Evolutionary conservation across 2,888 invertebrate species (phyloP), one percentile per base, ranked within the genome.

Genomic region (Hypselothyrea guttata): DNA sequence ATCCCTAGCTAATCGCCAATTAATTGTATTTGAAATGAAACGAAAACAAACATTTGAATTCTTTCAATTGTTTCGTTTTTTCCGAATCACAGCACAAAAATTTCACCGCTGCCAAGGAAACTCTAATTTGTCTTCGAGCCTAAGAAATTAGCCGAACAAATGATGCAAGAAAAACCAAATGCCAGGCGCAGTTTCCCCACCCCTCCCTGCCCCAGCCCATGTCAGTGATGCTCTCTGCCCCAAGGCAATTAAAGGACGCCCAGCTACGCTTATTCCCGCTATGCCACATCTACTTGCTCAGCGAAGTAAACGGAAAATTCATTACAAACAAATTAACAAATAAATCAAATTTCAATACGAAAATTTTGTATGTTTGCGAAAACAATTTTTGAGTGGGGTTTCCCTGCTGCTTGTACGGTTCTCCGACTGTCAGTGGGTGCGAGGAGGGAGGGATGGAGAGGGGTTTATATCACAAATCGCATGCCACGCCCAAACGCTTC

Each of bases 271-370:
- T 40, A 18, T 12, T 18, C 40, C 27, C 16, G 15, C 12, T 30
- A 34, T 35, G 18, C 51, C 41, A 27, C 49, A 55, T 18, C 42
- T 60, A 49, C 35, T 55, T 51, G 47, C 28, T 4, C 15, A 84
- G 55, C 67, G 65, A 66, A 71, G 75, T 73, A 83, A 84, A 84
- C 70, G 75, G 69, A 74, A 86, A 87, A 87, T 87, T 88, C 88
- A 88, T 88, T 88, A 87, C 87, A 89, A 89, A 89, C 88, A 89
- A 89, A 89, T 89, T 89, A 89, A 87, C 89, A 89, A 89, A 89
- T 89, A 89, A 89, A 89, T 89, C 89, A 89, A 89, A 89, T 89
- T 89, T 89, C 89, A 88, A 88, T 89, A 87, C 88, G 81, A 84
- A 87, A 79, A 79, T 84, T 77, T 84, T 71, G 71, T 69, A n/a